Evolutionary conservation across 2,888 invertebrate genomes (phyloP), one percentile per base, ranked within the genome.

Genomic region (Cheilosia urbana): DNA sequence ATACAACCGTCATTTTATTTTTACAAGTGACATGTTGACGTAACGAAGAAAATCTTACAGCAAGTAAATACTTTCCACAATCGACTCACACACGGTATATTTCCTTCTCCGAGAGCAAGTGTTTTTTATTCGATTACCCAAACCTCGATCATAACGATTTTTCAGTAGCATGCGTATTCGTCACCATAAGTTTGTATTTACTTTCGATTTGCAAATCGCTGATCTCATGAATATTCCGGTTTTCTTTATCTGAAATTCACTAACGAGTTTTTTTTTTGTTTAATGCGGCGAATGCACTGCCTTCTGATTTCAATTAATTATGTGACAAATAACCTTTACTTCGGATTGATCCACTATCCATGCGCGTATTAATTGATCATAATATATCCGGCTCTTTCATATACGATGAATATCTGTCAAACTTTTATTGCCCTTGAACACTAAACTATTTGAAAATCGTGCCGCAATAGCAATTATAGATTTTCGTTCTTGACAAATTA

Each of bases 401-500:
- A 51, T 34, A n/a, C n/a, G 27, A 27, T 19, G 19, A 17, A 37
- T 34, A 49, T 65, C 34, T 49, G 21, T 65, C 55, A 55, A 27
- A 40, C 15, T 37, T 58, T 40, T 24, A 58, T 40, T 69, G 69
- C 21, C 71, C 58, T 71, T 71, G 42, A 27, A 42, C 68, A 13
- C 62, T 77, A 47, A 47, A 68, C 62, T 57, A 57, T 34, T 47
- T 57, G 27, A 51, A 51, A 68, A 79, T 79, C 65, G 58, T 58
- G 58, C 47, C 78, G 49, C 27, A 63, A 57, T 49, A 40, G n/a
- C 49, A 71, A 40, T 71, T 51, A 72, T 40, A 51, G 42, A 78
- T 58, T 49, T 79, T 72, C 65, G 65, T 79, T 79, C 55, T 72
- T 49, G 57, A 21, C 30, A 42, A 79, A 79, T 79, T 66, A 79